Evolutionary conservation across 1,140 invertebrate species (phyloP).

Genomic region (Pseudomyrmex cubaensis): DNA sequence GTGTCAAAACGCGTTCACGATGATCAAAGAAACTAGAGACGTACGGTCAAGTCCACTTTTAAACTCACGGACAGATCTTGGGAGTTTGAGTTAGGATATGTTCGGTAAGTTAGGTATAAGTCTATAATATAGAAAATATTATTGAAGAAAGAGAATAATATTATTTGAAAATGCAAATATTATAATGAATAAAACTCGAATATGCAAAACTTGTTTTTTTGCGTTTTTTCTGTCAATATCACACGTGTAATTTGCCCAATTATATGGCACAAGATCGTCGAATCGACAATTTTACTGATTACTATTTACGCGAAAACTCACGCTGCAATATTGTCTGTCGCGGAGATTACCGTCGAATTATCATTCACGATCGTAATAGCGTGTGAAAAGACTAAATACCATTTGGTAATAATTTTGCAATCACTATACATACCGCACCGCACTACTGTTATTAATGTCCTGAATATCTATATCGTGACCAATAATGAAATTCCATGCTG

Average conservation of each 20-base stretch:
- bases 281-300: conserved; percentile 60
- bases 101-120: too few relatives aligned
- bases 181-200: too few relatives aligned
- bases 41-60: too few relatives aligned
- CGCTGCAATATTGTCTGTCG: background rate
- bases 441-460: conserved; percentile 46
- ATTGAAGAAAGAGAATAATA: background rate
- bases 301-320: conserved; percentile 34
- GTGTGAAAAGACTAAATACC: conserved; percentile 19
- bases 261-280: conserved; percentile 34
- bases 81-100: too few relatives aligned
- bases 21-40: too few relatives aligned
- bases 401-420: conserved; percentile 52
- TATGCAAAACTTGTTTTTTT: too few relatives aligned
- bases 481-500: conserved; percentile 59
- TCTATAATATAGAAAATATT: too few relatives aligned
- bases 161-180: too few relatives aligned
- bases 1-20: too few relatives aligned
- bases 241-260: conserved; percentile 43
- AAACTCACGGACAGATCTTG: too few relatives aligned
- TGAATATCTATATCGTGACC: conserved; percentile 46
- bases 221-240: conserved; percentile 6
- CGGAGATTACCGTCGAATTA: conserved; percentile 55
- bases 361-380: conserved; percentile 45
- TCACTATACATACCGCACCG: conserved; percentile 18